phyloP scores from a whole-genome alignment of 1,140 invertebrate genomes.

The Drosophila setifemur region DNA sequence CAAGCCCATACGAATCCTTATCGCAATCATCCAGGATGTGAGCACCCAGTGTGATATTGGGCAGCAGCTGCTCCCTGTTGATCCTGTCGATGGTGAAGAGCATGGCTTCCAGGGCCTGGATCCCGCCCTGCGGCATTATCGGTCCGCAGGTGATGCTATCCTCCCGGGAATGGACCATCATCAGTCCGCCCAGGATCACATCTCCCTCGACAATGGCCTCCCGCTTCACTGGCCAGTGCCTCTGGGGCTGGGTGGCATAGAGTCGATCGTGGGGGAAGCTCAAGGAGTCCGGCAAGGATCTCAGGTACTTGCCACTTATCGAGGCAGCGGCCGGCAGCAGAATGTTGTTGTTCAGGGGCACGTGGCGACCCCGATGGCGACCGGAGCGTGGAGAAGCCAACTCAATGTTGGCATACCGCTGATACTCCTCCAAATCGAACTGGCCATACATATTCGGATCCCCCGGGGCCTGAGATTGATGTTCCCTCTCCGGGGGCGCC shows the following conservation, averaged over 20 bases:
- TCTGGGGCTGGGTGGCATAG: conserved; percentile 47
- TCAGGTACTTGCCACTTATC: conserved; percentile 59
- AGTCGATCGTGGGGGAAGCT: conserved; percentile 61
- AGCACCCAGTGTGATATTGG: conserved; percentile 89
- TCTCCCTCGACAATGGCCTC: conserved; percentile 94
- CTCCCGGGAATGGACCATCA: conserved; percentile 97
- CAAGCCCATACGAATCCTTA: conserved; percentile 94
- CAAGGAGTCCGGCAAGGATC: conserved; percentile 70
- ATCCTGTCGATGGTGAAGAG: conserved; percentile 92
- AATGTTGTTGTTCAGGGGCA: conserved; percentile 28
- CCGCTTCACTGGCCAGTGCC: conserved; percentile 92
- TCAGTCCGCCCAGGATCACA: conserved; percentile 92
- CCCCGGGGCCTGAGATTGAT: neutral
- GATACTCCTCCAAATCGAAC: conserved; percentile 61
- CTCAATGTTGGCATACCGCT: conserved; percentile 61
- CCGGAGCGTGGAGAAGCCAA: conserved; percentile 61
- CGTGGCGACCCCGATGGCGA: conserved; percentile 67
- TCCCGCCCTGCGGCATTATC: conserved; percentile 94
- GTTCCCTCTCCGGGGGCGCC: neutral
- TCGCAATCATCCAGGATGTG: conserved; percentile 95
- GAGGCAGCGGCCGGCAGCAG: conserved; percentile 22
- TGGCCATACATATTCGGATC: conserved; percentile 7
- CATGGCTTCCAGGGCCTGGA: conserved; percentile 93
- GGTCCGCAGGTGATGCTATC: conserved; percentile 90
- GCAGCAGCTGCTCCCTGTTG: conserved; percentile 86